Evolutionary conservation across 2,888 invertebrate genomes (phyloP).

Genomic region (Drosophila robusta): DNA sequence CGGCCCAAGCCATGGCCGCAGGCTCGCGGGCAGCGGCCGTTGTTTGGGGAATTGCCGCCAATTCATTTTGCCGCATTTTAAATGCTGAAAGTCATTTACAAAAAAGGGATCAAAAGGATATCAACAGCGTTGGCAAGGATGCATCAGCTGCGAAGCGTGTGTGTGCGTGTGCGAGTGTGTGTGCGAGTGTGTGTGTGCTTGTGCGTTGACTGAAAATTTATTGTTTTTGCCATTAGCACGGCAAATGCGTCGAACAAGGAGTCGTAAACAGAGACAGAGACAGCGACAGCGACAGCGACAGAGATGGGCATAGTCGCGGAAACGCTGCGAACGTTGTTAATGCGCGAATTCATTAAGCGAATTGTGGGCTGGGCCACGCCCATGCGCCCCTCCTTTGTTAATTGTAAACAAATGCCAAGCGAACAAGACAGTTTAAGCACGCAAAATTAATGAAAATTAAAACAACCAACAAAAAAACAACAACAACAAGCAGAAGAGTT

Average conservation of each 20-base stretch:
- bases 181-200: conserved; percentile 3
- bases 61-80: conserved; percentile 79
- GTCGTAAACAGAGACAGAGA: conserved; percentile 16
- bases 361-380: conserved; percentile 41
- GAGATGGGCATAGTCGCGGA: conserved; percentile 6
- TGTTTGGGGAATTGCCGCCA: conserved; percentile 69
- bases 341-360: conserved; percentile 75
- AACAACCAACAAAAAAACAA: conserved; percentile 7
- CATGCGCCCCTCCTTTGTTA: conserved; percentile 31
- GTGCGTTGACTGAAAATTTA: conserved; percentile 63
- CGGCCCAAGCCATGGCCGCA: background rate
- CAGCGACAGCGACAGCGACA: conserved; percentile 4
- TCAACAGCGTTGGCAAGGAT: conserved; percentile 53
- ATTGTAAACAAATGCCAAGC: conserved; percentile 61
- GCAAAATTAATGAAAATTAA: conserved; percentile 47
- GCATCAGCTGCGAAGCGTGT: conserved; percentile 48
- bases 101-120: conserved; percentile 76
- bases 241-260: conserved; percentile 60
- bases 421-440: conserved; percentile 45
- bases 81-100: conserved; percentile 78
- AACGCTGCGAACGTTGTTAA: conserved; percentile 53
- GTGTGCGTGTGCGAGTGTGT: conserved; percentile 7
- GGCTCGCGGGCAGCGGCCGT: conserved; percentile 4
- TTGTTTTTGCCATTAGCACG: conserved; percentile 75
- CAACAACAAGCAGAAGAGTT: background rate